Evolutionary conservation across 2,888 invertebrate genomes (phyloP).

Genomic region (Exocentrus adspersus): DNA sequence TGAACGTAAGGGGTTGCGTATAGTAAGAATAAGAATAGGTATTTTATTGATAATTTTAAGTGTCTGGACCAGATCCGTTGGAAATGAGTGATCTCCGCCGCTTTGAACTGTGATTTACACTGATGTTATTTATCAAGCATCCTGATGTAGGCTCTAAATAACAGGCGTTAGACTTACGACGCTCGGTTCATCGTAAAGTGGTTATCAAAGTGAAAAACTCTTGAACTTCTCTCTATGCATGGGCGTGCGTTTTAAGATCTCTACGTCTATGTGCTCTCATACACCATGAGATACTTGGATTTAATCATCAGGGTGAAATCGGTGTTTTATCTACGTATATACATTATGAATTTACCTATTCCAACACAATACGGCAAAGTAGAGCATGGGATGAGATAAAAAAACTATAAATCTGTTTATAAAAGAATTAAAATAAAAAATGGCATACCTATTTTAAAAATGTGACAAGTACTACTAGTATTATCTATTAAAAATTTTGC

Average conservation of each 20-base stretch:
- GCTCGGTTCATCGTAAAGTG: slow-evolving; percentile 31
- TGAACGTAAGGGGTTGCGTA: neutral
- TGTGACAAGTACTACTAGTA: too few relatives aligned
- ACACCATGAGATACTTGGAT: neutral
- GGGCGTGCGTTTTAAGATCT: neutral
- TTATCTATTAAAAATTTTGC: too few relatives aligned
- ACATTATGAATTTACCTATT: too few relatives aligned
- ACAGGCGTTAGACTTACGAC: slow-evolving; percentile 37
- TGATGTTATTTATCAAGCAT: slow-evolving; percentile 58
- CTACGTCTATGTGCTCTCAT: too few relatives aligned
- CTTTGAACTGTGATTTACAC: slow-evolving; percentile 60
- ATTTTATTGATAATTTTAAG: too few relatives aligned
- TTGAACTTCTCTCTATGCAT: slow-evolving; percentile 12
- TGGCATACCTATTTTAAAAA: too few relatives aligned
- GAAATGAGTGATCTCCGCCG: slow-evolving; percentile 41
- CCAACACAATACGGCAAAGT: too few relatives aligned
- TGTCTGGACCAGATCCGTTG: slow-evolving; percentile 44
- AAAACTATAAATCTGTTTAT: too few relatives aligned
- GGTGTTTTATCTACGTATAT: too few relatives aligned
- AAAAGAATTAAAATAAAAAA: too few relatives aligned
- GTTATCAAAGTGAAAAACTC: slow-evolving; percentile 32
- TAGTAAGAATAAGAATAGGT: slow-evolving; percentile 40
- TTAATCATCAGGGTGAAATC: neutral
- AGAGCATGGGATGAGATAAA: too few relatives aligned
- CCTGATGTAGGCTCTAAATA: slow-evolving; percentile 56